Conservation (phyloP, 2,797 vertebrate species). For the Cheracebus regulus region DNA sequence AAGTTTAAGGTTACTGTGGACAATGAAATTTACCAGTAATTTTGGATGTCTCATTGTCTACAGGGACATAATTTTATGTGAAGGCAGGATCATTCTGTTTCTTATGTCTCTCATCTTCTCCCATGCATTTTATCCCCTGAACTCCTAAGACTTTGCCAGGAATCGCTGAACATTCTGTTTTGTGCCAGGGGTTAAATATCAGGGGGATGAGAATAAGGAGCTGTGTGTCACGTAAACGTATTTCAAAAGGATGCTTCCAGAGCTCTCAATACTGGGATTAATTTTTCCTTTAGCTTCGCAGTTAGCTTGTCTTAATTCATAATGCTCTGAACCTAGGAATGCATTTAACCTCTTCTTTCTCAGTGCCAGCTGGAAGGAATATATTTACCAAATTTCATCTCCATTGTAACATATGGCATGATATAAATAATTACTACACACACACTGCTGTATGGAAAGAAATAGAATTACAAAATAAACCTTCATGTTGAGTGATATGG, state of each 20-base stretch:
- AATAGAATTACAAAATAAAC: constrained; percentile 56
- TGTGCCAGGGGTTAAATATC: constrained; percentile 56
- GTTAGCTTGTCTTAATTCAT: constrained; percentile 58
- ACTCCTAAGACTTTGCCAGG: constrained; percentile 30
- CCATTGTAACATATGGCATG: constrained; percentile 66
- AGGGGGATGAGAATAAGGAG: constrained; percentile 35
- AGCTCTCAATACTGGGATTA: constrained; percentile 54
- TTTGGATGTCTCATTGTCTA: constrained; percentile 17
- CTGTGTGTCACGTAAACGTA: not conserved
- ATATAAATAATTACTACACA: constrained; percentile 74
- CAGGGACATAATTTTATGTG: not conserved
- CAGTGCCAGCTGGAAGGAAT: constrained; percentile 60
- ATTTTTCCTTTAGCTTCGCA: constrained; percentile 52
- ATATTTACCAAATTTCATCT: constrained; percentile 50
- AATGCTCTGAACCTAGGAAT: constrained; percentile 62
- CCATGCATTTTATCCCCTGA: constrained; percentile 2
- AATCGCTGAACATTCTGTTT: constrained; percentile 26
- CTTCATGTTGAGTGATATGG: constrained; percentile 27
- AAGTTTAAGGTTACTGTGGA: not conserved
- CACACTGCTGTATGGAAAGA: constrained; percentile 47
- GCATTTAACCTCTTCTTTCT: constrained; percentile 68
- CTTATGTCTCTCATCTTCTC: constrained; percentile 28
- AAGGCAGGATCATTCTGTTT: not conserved
- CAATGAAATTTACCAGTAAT: constrained; percentile 38
- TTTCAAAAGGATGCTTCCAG: constrained; percentile 33